A percentile compares a stretch with the other conserved stretches of the same genome.
Evolutionary conservation across 2,113 vertebrate genomes (phyloP).

Genomic region (Electrona antarctica): DNA sequence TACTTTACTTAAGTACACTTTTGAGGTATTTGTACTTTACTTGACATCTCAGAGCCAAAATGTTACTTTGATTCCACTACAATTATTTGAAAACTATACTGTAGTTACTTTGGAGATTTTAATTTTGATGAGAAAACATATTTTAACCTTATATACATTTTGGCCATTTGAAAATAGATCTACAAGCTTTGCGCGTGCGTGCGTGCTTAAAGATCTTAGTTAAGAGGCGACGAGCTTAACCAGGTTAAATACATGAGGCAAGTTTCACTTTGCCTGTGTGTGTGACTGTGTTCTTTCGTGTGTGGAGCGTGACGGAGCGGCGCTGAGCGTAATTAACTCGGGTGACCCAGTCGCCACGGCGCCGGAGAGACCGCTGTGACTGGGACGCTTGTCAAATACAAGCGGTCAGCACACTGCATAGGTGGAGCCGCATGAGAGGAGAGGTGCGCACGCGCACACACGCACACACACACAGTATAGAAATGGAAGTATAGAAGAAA

Average conservation of each 20-base stretch:
- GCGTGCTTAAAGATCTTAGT: slow-evolving; percentile 18
- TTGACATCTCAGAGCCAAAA: too few species aligned
- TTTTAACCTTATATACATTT: too few species aligned
- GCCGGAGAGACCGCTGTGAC: slow-evolving; percentile 57
- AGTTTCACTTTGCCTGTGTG: slow-evolving; percentile 15
- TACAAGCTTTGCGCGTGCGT: slow-evolving; percentile 17
- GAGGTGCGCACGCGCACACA: slow-evolving; percentile 5
- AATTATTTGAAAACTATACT: too few species aligned
- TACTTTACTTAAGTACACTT: too few species aligned
- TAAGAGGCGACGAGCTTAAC: slow-evolving; percentile 27
- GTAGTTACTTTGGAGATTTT: too few species aligned
- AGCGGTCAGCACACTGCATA: slow-evolving; percentile 51
- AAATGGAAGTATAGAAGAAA: too few species aligned
- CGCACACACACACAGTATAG: not conserved
- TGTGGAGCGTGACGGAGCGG: slow-evolving; percentile 45
- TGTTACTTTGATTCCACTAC: too few species aligned
- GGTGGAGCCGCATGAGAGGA: slow-evolving; percentile 30
- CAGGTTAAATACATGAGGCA: slow-evolving; percentile 22
- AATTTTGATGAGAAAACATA: too few species aligned
- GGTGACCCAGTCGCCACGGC: slow-evolving; percentile 60
- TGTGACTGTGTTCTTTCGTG: slow-evolving; percentile 18
- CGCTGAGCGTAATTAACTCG: slow-evolving; percentile 74
- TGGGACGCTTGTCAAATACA: slow-evolving; percentile 65
- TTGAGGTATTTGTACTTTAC: too few species aligned
- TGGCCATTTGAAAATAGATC: too few species aligned